phyloP scores from a whole-genome alignment of 2,888 invertebrate species.

The Norana najaformis region DNA sequence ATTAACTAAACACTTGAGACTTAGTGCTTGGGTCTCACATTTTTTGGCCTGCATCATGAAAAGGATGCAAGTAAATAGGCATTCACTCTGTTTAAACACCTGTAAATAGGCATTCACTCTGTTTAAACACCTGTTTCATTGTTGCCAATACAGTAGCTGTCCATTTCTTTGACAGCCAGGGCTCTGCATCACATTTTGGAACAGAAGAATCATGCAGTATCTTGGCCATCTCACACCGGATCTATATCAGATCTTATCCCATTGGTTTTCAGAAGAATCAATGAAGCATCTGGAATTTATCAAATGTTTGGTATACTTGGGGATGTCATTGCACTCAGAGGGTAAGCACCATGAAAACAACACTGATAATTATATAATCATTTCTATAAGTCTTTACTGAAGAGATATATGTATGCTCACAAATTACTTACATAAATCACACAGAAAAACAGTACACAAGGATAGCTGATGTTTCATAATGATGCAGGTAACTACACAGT shows the following conservation, averaged over 20 bases:
- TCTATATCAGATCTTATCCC: constrained; percentile 55
- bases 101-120: background rate
- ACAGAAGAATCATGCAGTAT: constrained; percentile 58
- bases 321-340: constrained; percentile 60
- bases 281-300: constrained; percentile 64
- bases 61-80: no score
- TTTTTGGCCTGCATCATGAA: background rate
- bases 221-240: constrained; percentile 59
- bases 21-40: background rate
- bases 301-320: constrained; percentile 64
- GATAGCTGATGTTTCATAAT: no score
- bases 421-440: background rate
- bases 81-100: background rate
- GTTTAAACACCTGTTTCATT: background rate
- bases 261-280: constrained; percentile 60
- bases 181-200: constrained; percentile 61
- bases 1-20: background rate
- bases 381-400: no score
- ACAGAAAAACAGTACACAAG: background rate
- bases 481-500: no score
- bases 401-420: background rate
- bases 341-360: constrained; percentile 51
- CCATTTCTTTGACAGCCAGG: constrained; percentile 51
- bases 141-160: background rate
- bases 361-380: no score